These are phyloP conservation scores for Zoanthus sociatus DNA, from an alignment of 92 coral and sea anemone genomes.

Conservation along the genomic window DNA sequence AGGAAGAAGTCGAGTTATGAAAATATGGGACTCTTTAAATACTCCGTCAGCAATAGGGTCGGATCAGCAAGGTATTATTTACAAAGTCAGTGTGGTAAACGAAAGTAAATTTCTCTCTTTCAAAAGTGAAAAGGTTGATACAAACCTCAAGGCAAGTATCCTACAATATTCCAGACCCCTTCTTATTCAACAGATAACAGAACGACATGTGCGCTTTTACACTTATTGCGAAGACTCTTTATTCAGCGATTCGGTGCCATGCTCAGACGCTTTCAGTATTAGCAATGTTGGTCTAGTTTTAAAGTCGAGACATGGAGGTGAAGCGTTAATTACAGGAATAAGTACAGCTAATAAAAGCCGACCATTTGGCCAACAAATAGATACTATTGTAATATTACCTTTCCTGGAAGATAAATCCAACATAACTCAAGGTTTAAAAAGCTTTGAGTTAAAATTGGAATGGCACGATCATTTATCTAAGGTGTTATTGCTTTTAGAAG, in stretches of 20 bases:
- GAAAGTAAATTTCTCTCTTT: constrained; percentile 42
- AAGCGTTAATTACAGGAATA: constrained; percentile 73
- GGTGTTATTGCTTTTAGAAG: constrained; percentile 40
- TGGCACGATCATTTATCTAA: constrained; percentile 56
- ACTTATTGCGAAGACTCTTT: constrained; percentile 63
- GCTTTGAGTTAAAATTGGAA: constrained; percentile 51
- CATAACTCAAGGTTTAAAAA: constrained; percentile 58
- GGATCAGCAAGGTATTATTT: constrained; percentile 52
- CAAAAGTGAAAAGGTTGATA: constrained; percentile 21
- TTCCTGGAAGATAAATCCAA: constrained; percentile 49
- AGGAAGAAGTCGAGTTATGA: constrained; percentile 66
- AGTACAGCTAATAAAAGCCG: constrained; percentile 25
- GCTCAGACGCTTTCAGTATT: constrained; percentile 67
- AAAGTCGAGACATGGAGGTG: constrained; percentile 80
- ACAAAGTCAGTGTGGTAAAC: constrained; percentile 47
- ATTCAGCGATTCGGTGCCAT: constrained; percentile 49
- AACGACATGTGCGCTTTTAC: constrained; percentile 63
- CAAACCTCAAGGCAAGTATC: not conserved
- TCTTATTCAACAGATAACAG: constrained; percentile 63
- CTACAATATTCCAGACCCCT: constrained; percentile 58
- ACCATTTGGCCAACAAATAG: constrained; percentile 63
- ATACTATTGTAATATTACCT: constrained; percentile 62
- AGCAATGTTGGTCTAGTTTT: constrained; percentile 75
- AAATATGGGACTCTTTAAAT: constrained; percentile 40
- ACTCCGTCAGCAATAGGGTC: constrained; percentile 50